Conservation (phyloP, 2,888 invertebrate species). For the Lamellibrachia satsuma region DNA sequence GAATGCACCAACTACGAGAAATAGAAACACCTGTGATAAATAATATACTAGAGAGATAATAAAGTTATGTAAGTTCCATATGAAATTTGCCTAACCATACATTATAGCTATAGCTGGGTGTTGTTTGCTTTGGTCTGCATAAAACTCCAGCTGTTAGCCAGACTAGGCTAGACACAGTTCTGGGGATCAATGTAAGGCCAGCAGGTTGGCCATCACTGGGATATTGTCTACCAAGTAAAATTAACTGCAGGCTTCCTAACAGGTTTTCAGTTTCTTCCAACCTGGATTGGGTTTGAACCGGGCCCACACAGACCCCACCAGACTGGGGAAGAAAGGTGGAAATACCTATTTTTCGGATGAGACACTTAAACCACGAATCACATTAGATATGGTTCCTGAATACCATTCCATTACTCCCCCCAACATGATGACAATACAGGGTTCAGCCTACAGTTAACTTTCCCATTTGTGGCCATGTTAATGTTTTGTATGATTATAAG, state of each 20-base stretch:
- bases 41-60: neutral
- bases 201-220: neutral
- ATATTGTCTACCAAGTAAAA: neutral
- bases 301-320: neutral
- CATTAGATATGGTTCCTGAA: neutral
- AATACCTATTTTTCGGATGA: neutral
- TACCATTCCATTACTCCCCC: neutral
- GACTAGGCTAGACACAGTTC: neutral
- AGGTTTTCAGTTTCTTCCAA: neutral
- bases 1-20: neutral
- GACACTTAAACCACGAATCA: neutral
- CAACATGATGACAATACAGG: neutral
- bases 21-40: neutral
- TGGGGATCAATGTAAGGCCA: neutral
- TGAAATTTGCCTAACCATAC: neutral
- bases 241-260: neutral
- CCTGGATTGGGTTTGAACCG: neutral
- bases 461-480: too few relatives aligned
- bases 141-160: neutral
- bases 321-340: neutral
- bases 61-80: neutral
- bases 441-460: neutral
- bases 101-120: neutral
- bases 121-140: neutral
- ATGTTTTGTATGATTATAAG: too few relatives aligned